Percentiles rank a stretch among this genome's conserved stretches.
phyloP scores from a whole-genome alignment of 2,113 vertebrate species.

The Aspiorhynchus laticeps region DNA sequence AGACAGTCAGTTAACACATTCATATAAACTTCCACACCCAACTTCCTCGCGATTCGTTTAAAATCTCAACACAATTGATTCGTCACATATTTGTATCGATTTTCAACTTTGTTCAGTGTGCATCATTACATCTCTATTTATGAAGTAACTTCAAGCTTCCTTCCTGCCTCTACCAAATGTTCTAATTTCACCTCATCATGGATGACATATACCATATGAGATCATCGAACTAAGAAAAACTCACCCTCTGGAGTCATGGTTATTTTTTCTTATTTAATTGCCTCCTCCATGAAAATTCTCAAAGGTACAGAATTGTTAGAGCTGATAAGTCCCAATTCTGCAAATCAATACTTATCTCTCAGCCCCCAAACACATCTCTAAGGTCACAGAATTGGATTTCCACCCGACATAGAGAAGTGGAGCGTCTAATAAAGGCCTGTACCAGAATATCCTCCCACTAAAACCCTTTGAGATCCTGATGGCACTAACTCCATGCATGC shows the following conservation, averaged over 20 bases:
- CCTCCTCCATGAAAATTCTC: conserved; percentile 64
- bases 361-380: conserved; percentile 66
- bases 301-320: conserved; percentile 50
- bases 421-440: conserved; percentile 59
- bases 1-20: too few relatives aligned
- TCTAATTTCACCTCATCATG: conserved; percentile 40
- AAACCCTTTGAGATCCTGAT: conserved; percentile 40
- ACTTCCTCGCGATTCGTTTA: too few relatives aligned
- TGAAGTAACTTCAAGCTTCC: neutral
- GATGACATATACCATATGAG: conserved; percentile 26
- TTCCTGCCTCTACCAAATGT: neutral
- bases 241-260: conserved; percentile 43
- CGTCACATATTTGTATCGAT: too few relatives aligned
- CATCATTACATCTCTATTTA: too few relatives aligned
- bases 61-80: too few relatives aligned
- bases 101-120: too few relatives aligned
- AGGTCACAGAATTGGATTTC: conserved; percentile 74
- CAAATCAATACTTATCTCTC: conserved; percentile 72
- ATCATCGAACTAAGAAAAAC: conserved; percentile 51
- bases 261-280: conserved; percentile 69
- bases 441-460: conserved; percentile 36
- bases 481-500: neutral
- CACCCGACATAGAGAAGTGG: conserved; percentile 45
- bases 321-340: conserved; percentile 69
- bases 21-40: neutral